A percentile compares a stretch with the other conserved stretches of the same genome.
Evolutionary conservation across 2,113 vertebrate genomes (phyloP).

Genomic region (Coptodon rendalli): DNA sequence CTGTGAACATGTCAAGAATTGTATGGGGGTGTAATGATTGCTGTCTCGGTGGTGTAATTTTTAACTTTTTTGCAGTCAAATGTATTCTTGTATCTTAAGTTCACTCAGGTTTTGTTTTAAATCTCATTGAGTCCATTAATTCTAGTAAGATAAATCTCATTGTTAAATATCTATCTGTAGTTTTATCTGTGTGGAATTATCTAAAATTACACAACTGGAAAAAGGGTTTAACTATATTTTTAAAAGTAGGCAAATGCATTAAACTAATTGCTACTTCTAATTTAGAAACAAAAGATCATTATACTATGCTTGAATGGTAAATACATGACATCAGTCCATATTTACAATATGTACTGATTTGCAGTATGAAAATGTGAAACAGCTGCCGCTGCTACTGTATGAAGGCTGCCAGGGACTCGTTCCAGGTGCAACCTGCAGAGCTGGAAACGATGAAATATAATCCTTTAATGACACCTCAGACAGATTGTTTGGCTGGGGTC

Average conservation of each 20-base stretch:
- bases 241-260: neutral
- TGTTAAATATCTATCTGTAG: neutral
- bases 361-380: neutral
- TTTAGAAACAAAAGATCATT: neutral
- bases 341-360: neutral
- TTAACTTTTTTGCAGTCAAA: neutral
- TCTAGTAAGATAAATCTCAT: neutral
- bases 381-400: conserved; percentile 18
- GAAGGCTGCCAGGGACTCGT: neutral
- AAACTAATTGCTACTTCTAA: neutral
- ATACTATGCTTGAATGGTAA: neutral
- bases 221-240: neutral
- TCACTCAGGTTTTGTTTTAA: neutral
- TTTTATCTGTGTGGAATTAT: neutral
- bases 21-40: neutral
- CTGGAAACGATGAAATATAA: conserved; percentile 32
- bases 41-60: neutral
- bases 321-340: neutral
- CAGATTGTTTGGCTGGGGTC: conserved; percentile 24
- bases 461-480: conserved; percentile 35
- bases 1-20: neutral
- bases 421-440: conserved; percentile 23
- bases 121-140: neutral
- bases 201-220: neutral
- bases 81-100: neutral